A percentile compares a stretch with the other conserved stretches of the same genome.
Conservation (phyloP, 2,113 vertebrate genomes). For the Chrysochloris asiatica region DNA sequence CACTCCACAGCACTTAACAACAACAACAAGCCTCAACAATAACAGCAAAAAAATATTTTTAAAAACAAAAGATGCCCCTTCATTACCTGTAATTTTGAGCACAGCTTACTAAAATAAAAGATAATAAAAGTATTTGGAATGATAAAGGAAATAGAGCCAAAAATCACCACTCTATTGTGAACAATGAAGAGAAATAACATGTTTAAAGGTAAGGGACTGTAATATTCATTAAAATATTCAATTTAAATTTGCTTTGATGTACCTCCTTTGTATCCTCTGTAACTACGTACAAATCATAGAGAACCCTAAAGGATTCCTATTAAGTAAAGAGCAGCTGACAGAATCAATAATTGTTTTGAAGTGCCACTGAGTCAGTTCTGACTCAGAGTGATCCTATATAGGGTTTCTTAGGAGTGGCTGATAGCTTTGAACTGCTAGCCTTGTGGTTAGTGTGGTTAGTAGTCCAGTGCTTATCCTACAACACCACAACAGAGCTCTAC, state of each 20-base stretch:
- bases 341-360: too few species aligned
- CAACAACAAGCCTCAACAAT: too few species aligned
- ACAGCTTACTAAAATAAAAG: conserved; percentile 14
- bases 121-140: neutral
- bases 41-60: neutral
- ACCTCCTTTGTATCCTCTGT: neutral
- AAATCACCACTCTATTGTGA: conserved; percentile 27
- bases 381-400: too few species aligned
- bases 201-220: neutral
- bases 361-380: too few species aligned
- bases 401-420: too few species aligned
- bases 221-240: neutral
- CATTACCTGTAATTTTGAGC: neutral
- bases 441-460: too few species aligned
- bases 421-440: too few species aligned
- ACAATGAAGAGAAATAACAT: conserved; percentile 8
- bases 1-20: too few species aligned
- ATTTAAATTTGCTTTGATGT: conserved; percentile 16
- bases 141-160: conserved; percentile 37
- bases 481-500: too few species aligned
- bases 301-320: neutral
- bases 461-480: too few species aligned
- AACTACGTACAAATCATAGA: conserved; percentile 8
- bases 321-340: too few species aligned
- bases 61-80: neutral